Base-by-base conservation (phyloP, 1,140 invertebrate genomes). In the Harpegnathos saltator region DNA sequence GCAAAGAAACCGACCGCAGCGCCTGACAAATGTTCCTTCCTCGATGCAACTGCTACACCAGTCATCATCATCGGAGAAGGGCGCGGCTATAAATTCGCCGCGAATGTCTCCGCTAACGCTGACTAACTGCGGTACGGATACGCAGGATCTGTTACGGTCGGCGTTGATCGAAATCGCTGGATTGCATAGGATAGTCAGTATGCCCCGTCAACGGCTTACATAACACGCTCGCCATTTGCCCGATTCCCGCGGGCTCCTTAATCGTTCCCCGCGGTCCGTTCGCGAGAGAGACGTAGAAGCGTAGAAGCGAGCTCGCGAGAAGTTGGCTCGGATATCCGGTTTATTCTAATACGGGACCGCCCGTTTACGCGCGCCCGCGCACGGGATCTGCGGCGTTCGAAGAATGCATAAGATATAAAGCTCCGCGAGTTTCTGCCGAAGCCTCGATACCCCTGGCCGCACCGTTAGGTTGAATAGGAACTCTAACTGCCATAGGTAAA, bases 401-500 rank as follows among this genome's bases (percentile, higher is more conserved):
- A 78, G 87, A 89, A 89, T 89, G 87, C 81, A 89, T 89, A 89
- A 89, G 81, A 89, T 89, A 86, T 89, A 86, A 86, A 89, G 66
- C 81, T 50, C 69, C 29, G 84, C 77, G 81, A 83, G 63, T 83
- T 68, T 17, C 19, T 44, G 26, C 15, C 61, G 58, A 77, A 62
- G 50, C 50, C 73, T 65, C 11, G 81, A 69, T 86, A 62, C n/a
- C 26, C 59, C 48, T n/a, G 63, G 50, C 84, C 58, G 15, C n/a
- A 56, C 29, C 54, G 48, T 3, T n/a, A n/a, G n/a, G n/a, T n/a
- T 58, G 85, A 86, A 87, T 63, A 75, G 85, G 86, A 82, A 52
- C 58, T 48, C 29, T 85, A 78, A 85, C 71, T 85, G 52, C 33
- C 50, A 48, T 4, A 48, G 29, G 63, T 84, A 71, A 86, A 86